Evolutionary conservation across 53 echinoderm and acorn worm species (phyloP).

Genomic region (Mesocentrotus franciscanus): DNA sequence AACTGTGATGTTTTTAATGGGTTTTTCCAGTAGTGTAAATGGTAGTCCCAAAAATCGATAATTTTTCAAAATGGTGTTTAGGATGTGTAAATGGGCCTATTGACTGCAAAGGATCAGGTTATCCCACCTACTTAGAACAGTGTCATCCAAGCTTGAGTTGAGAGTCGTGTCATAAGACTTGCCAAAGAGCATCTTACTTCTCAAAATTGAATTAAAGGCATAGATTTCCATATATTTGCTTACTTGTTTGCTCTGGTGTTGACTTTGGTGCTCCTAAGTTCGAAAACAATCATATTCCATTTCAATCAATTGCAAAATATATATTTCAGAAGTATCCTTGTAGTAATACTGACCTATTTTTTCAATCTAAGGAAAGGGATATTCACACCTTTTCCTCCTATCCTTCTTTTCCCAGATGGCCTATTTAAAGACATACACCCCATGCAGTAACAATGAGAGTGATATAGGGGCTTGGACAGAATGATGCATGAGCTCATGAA

Average conservation of each 20-base stretch:
- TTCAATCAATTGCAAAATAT: constrained; percentile 19
- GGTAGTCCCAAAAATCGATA: too few relatives aligned
- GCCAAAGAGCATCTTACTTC: background rate
- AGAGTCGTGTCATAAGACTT: background rate
- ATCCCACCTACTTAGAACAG: background rate
- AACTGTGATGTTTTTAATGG: too few relatives aligned
- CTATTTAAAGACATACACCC: background rate
- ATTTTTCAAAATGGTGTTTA: too few relatives aligned
- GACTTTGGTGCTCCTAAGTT: background rate
- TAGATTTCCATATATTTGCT: background rate
- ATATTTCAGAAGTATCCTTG: background rate
- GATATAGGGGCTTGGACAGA: background rate
- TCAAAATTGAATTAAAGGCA: background rate
- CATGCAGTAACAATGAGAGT: background rate
- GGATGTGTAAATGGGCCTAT: too few relatives aligned
- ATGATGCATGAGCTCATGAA: background rate
- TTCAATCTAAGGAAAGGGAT: background rate
- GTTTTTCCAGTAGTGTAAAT: too few relatives aligned
- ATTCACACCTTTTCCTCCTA: background rate
- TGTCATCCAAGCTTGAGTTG: background rate
- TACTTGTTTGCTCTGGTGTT: background rate
- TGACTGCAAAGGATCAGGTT: background rate
- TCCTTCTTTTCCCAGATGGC: background rate
- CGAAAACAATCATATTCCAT: background rate
- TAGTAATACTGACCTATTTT: background rate